Evolutionary conservation across 2,113 vertebrate genomes (phyloP), one percentile per base, ranked within the genome.

Genomic region (Nothocercus julius): DNA sequence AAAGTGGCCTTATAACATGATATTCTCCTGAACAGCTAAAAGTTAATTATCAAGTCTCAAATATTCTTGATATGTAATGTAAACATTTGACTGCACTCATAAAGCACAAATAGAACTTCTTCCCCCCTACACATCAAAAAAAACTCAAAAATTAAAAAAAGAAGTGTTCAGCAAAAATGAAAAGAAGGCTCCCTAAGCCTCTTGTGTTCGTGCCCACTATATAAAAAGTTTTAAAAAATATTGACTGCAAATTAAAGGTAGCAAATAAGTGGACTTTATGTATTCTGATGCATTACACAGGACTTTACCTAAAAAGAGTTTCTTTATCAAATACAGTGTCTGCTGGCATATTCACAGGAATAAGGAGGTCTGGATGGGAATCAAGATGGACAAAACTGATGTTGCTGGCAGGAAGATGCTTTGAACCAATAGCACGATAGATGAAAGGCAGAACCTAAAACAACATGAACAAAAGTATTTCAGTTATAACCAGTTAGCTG

Each of bases 301-400:
- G 12, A n/a, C 58, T 69, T 78, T 95, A 99, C 99, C 98, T 98
- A 78, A 99, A 98, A 81, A 99, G 98, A 38, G 98, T 82, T 78
- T 99, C 99, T 97, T 99, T 99, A 49, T 99, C 98, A 92, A 99
- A 99, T 24, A 99, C 99, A 0, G 98, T 98, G 96, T 99, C 99
- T 10, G 99, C 99, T 42, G 98, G 96, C 99, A 99, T 99, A 96
- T 99, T 99, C 82, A 99, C 98, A 6, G 99, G 99, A 90, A 99
- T 99, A 9, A 99, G 98, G n/a, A 99, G 98, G 90, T 99, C 99
- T 13, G 99, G 99, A 73, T 99, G 99, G 13, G 99, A 99, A 97
- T 99, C 99, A 62, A 99, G 94, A 94, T 99, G 99, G 84, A 99
- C 86, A 97, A 99, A 98, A 73, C 98, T 98, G 66, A 99, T 96